Conservation (phyloP, 1,140 invertebrate species). For the Pseudomyrmex pallidus region DNA sequence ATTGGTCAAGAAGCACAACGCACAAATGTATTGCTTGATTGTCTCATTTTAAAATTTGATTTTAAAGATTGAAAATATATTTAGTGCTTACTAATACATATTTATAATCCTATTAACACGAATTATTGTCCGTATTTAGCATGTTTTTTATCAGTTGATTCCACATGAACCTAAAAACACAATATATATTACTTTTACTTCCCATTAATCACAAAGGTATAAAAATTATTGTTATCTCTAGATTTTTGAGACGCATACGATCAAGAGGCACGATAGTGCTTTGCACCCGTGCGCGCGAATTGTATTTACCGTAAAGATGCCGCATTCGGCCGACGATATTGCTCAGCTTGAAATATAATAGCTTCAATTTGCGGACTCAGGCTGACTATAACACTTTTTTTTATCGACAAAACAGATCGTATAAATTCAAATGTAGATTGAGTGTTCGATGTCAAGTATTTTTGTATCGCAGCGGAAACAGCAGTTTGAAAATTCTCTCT, state of each 20-base stretch:
- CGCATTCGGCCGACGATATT: conserved; percentile 69
- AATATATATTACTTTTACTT: conserved; percentile 24
- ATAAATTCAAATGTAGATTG: conserved; percentile 77
- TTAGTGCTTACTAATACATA: conserved; percentile 62
- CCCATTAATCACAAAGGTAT: background rate
- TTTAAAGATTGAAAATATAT: conserved; percentile 34
- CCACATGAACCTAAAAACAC: conserved; percentile 72
- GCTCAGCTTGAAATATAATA: conserved; percentile 75
- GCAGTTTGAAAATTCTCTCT: conserved; percentile 75
- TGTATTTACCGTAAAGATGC: conserved; percentile 77
- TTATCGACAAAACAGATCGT: conserved; percentile 65
- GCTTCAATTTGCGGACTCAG: conserved; percentile 71
- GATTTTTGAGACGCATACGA: background rate
- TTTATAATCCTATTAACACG: conserved; percentile 55
- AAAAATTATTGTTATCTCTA: conserved; percentile 20
- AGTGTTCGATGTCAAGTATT: conserved; percentile 67
- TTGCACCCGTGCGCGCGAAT: background rate
- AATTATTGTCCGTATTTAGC: conserved; percentile 37
- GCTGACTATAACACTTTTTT: conserved; percentile 66
- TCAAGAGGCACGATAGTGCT: too few relatives aligned
- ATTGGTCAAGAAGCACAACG: too few relatives aligned
- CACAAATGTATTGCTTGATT: conserved; percentile 3
- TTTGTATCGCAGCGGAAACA: conserved; percentile 67
- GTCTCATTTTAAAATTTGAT: conserved; percentile 2
- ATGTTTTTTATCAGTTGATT: conserved; percentile 65